Base-by-base conservation (phyloP, 2,113 vertebrate genomes). In the Phalacrocorax carbo region DNA sequence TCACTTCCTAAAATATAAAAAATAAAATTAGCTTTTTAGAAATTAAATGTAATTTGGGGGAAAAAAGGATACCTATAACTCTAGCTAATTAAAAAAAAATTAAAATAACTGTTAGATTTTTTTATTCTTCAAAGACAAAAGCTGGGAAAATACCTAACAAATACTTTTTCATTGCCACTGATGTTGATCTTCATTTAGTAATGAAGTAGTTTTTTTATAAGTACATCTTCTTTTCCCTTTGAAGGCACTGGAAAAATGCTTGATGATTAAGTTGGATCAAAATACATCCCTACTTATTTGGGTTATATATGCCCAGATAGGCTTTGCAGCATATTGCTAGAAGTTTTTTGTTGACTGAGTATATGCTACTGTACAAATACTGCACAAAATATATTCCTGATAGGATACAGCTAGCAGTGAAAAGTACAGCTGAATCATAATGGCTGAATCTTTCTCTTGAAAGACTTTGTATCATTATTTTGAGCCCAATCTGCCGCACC, bases 31-130 rank as follows among this genome's bases (percentile, higher is more conserved):
- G 2, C 2, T 52, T 5, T 52, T 66, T 17, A 82, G 26, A 70
- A 82, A 70, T 17, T 1, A 73, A 85, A 57, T 26, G 5, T 23
- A 44, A 55, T 55, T 36, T 3, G 14, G 2, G 4, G 0, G 1
- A 2, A 3, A 21, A 21, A 55, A n/a, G 6, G 27, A 44, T 49
- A n/a, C 7, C 4, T 72, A 2, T 19, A 36, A 22, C 4, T 89
- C 10, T 19, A 68, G 7, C 3, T 65, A 30, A 60, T 36, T n/a
- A 27, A 15, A n/a, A 34, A 62, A 14, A 69, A 26, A 9, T 4
- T 7, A 14, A 73, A 57, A 23, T 21, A 49, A 9, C 1, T 0
- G 10, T 17, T 32, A 15, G 2, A 11, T 7, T 30, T 34, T 60
- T 26, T 61, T 20, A 57, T 58, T 71, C 26, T 10, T 86, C 12